Evolutionary conservation across 2,888 invertebrate species (phyloP).

Genomic region (Trissolcus brochymenae): DNA sequence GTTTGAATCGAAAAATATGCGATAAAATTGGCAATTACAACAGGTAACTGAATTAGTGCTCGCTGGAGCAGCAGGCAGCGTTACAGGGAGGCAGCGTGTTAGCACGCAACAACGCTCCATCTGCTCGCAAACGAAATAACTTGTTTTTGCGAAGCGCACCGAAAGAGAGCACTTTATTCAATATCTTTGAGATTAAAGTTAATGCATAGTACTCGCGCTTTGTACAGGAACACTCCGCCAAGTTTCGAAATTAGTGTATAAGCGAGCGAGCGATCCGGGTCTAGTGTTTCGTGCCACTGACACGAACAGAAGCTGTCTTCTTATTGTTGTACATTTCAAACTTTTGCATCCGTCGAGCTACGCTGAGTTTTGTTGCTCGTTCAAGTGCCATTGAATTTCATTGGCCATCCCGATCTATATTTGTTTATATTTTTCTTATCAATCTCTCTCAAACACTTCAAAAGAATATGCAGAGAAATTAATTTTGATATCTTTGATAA

Average conservation of each 20-base stretch:
- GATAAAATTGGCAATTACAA: conserved; percentile 31
- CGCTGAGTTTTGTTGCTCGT: background rate
- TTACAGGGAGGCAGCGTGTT: conserved; percentile 23
- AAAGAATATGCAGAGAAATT: no score
- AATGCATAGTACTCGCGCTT: conserved; percentile 30
- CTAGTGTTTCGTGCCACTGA: conserved; percentile 39
- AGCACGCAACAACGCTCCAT: conserved; percentile 40
- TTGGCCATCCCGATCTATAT: no score
- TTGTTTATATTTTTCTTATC: no score
- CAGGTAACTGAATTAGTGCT: conserved; percentile 34
- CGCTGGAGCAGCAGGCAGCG: conserved; percentile 27
- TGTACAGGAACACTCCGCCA: conserved; percentile 18
- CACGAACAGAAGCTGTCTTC: conserved; percentile 32
- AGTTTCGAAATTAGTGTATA: conserved; percentile 40
- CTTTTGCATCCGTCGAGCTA: conserved; percentile 26
- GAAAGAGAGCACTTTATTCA: conserved; percentile 36
- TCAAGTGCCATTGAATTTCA: conserved; percentile 23
- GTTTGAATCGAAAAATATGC: background rate
- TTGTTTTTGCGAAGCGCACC: conserved; percentile 34
- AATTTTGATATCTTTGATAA: no score
- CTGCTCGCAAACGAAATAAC: conserved; percentile 44
- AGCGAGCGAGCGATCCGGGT: conserved; percentile 31
- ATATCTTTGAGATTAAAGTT: conserved; percentile 45
- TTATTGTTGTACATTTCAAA: conserved; percentile 41
- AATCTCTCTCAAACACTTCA: no score